A percentile compares a stretch with the other conserved stretches of the same genome.
phyloP scores from a whole-genome alignment of 2,888 invertebrate genomes.

The Metacarcinus magister region DNA sequence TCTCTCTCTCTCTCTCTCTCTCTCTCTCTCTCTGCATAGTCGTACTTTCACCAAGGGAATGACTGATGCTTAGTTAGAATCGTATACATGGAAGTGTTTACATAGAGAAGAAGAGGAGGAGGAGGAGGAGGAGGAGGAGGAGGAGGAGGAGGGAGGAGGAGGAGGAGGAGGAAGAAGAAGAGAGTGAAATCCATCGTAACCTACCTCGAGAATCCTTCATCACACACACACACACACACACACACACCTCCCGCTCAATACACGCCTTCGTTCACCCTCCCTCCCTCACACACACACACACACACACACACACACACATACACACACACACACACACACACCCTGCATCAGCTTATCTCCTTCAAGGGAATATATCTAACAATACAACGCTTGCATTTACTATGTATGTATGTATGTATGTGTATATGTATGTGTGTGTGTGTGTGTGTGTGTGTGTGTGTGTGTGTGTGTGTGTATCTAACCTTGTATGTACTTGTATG shows the following conservation, averaged over 20 bases:
- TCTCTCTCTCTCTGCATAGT: neutral
- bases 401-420: neutral
- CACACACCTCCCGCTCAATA: neutral
- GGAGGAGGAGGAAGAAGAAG: too few relatives aligned
- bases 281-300: neutral
- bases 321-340: neutral
- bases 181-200: neutral
- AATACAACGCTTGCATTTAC: neutral
- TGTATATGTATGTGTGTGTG: constrained; percentile 29
- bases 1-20: constrained; percentile 39
- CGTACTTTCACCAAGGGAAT: neutral
- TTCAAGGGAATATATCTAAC: neutral
- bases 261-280: neutral
- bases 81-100: neutral
- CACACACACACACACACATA: constrained; percentile 40
- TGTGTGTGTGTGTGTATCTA: neutral
- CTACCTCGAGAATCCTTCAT: neutral
- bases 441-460: neutral
- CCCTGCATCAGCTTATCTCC: neutral
- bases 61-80: neutral
- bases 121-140: neutral
- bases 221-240: constrained; percentile 44
- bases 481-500: neutral
- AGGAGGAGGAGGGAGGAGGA: neutral
- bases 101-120: too few relatives aligned